Evolutionary conservation across 2,797 vertebrate genomes (phyloP).

Genomic region (Huso huso): DNA sequence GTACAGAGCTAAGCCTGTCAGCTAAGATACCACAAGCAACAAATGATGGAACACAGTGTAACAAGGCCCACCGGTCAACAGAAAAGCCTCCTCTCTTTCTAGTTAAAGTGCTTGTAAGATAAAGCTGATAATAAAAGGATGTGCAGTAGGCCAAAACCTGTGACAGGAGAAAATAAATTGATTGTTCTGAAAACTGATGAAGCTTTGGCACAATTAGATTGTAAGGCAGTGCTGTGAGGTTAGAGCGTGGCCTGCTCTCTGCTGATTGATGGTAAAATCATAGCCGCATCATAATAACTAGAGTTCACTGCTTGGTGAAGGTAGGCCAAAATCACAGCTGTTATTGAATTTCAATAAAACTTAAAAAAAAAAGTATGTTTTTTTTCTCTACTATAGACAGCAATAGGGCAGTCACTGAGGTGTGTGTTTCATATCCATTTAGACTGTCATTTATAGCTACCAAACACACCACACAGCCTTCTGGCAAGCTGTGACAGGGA

Average conservation of each 20-base stretch:
- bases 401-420: slow-evolving; percentile 30
- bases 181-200: slow-evolving; percentile 90
- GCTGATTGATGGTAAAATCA: slow-evolving; percentile 98
- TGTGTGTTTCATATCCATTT: slow-evolving; percentile 22
- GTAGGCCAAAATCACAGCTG: slow-evolving; percentile 80
- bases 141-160: slow-evolving; percentile 67
- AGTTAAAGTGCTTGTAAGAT: slow-evolving; percentile 67
- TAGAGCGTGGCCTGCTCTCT: slow-evolving; percentile 71
- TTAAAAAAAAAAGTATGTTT: slow-evolving; percentile 51
- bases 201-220: slow-evolving; percentile 96
- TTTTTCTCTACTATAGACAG: slow-evolving; percentile 27
- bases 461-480: slow-evolving; percentile 35
- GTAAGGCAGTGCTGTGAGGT: slow-evolving; percentile 82
- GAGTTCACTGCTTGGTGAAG: slow-evolving; percentile 93
- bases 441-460: slow-evolving; percentile 34
- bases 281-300: slow-evolving; percentile 92
- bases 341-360: slow-evolving; percentile 83
- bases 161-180: slow-evolving; percentile 84
- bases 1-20: slow-evolving; percentile 68
- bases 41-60: slow-evolving; percentile 80
- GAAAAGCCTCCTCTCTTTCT: slow-evolving; percentile 45
- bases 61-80: slow-evolving; percentile 28
- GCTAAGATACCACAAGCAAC: slow-evolving; percentile 68
- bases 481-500: slow-evolving; percentile 28
- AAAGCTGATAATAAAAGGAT: slow-evolving; percentile 79